Base-by-base conservation (phyloP, 2,113 vertebrate species). In the Rynchops niger region DNA sequence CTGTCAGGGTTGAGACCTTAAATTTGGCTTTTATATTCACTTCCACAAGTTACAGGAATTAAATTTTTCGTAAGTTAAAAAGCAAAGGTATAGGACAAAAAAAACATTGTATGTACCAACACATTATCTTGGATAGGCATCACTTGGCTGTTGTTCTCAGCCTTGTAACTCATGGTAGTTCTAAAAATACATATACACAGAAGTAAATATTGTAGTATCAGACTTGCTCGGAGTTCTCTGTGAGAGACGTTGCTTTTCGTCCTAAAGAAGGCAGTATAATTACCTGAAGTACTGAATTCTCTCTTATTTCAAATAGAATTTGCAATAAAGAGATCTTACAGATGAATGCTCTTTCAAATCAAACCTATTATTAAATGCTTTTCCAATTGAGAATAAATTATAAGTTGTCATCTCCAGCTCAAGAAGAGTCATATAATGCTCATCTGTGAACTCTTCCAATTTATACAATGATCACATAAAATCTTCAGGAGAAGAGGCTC, bases 381-480 rank as follows among this genome's bases (percentile, higher is more conserved):
- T 90, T 82, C 29, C 40, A 73, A 30, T 4, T 76, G 55, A 85
- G 38, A 93, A 63, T 14, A 52, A 78, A 83, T 40, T 70, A 17
- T 17, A 77, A 32, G 15, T 40, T 91, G 58, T 67, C 53, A 69
- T 52, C 14, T 93, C 21, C n/a, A 91, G 23, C n/a, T 82, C 59
- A 77, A 72, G 29, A 78, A 78, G 79, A 95, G 29, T 45, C 79
- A 27, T 15, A 15, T 74, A 71, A 82, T 76, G 12, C 43, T 87
- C 80, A 58, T 82, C 21, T 56, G 13, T 82, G 91, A 93, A 55
- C 70, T 90, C 62, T 95, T 90, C 26, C 27, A 55, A 77, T 81
- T 94, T 87, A 88, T 80, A 55, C 40, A 94, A 73, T 70, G 26
- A 61, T 92, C 86, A 53, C 65, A 74, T 58, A 93, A 95, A 97